These are phyloP conservation scores for Pristionchus fissidentatus DNA, from an alignment of 2,888 invertebrate genomes.

Conservation along the genomic window DNA sequence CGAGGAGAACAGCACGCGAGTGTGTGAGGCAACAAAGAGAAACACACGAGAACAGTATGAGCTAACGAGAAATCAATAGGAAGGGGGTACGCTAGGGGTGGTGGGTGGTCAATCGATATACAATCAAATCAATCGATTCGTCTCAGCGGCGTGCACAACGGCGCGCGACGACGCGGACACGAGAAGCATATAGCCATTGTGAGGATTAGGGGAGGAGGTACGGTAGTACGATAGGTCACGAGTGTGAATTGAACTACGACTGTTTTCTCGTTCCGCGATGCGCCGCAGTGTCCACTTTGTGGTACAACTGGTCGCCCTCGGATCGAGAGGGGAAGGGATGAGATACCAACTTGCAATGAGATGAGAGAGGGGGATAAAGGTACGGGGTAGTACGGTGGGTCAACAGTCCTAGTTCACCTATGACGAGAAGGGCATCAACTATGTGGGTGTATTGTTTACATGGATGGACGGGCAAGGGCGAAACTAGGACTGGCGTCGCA, in stretches of 20 bases:
- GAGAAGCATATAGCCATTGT: conserved; percentile 34
- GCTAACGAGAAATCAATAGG: background rate
- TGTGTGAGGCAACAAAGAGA: conserved; percentile 2
- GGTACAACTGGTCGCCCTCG: no score
- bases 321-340: background rate
- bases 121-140: conserved; percentile 34
- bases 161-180: background rate
- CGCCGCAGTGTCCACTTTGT: no score
- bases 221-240: no score
- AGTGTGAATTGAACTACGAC: no score
- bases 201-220: no score
- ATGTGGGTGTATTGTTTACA: conserved; percentile 8
- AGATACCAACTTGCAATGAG: background rate
- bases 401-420: background rate
- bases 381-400: background rate
- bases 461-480: no score
- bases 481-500: no score
- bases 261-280: no score
- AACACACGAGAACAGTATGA: conserved; percentile 1
- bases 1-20: background rate
- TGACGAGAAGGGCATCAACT: no score
- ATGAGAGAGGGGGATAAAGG: background rate
- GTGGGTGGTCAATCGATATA: conserved; percentile 26
- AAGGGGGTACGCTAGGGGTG: background rate
- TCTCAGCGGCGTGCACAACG: conserved; percentile 24